Evolutionary conservation across 1,140 invertebrate species (phyloP).

Genomic region (Apis cerana): DNA sequence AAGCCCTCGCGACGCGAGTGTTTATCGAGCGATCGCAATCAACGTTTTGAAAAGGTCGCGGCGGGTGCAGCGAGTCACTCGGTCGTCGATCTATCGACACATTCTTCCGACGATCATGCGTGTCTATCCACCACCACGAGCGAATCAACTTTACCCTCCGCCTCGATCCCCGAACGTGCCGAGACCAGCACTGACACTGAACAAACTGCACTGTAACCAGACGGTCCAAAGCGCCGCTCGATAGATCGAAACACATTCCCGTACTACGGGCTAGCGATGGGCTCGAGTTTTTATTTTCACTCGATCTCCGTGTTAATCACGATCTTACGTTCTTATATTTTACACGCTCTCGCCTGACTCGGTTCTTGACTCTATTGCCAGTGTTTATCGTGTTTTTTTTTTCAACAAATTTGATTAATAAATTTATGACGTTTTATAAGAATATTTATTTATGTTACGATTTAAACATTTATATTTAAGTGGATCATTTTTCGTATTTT

Average conservation of each 20-base stretch:
- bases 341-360: too few relatives aligned
- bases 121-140: background rate
- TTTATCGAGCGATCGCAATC: constrained; percentile 11
- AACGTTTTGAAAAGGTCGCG: constrained; percentile 36
- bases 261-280: constrained; percentile 35
- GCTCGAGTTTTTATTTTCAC: constrained; percentile 1
- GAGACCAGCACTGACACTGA: constrained; percentile 56
- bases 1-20: background rate
- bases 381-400: too few relatives aligned
- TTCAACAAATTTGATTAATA: too few relatives aligned
- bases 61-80: constrained; percentile 22
- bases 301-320: background rate
- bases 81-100: constrained; percentile 42
- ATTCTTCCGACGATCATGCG: constrained; percentile 27
- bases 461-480: too few relatives aligned
- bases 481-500: too few relatives aligned
- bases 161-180: constrained; percentile 48
- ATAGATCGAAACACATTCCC: constrained; percentile 30
- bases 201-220: constrained; percentile 26
- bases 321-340: background rate
- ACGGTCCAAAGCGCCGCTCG: constrained; percentile 37
- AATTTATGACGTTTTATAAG: too few relatives aligned
- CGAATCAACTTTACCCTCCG: constrained; percentile 16
- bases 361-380: too few relatives aligned
- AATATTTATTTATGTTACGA: too few relatives aligned